These are phyloP conservation scores for Hirtodrosophila alboralis DNA, from an alignment of 2,888 invertebrate species.

Conservation along the genomic window DNA sequence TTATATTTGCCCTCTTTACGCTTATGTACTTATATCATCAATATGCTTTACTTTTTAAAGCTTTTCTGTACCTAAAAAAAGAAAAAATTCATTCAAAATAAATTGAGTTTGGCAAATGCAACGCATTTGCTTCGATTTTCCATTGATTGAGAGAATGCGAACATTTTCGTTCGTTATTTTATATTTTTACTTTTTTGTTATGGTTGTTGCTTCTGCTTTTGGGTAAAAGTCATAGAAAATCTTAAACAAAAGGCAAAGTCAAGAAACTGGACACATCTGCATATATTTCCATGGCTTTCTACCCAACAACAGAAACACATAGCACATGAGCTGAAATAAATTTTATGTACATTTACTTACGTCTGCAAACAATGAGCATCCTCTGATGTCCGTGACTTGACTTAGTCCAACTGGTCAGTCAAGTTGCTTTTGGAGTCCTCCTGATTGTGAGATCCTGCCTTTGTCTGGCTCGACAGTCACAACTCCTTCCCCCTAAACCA, in stretches of 20 bases:
- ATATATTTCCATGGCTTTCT: constrained; percentile 63
- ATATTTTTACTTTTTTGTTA: constrained; percentile 58
- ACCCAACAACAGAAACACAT: too few species aligned
- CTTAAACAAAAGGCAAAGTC: constrained; percentile 66
- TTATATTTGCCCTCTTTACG: constrained; percentile 15
- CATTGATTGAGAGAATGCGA: constrained; percentile 55
- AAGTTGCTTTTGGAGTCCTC: constrained; percentile 36
- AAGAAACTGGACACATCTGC: constrained; percentile 72
- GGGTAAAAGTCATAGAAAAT: constrained; percentile 34
- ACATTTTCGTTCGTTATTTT: constrained; percentile 27
- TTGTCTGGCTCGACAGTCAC: constrained; percentile 48
- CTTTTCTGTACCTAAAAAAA: too few species aligned
- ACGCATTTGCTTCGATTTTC: constrained; percentile 60
- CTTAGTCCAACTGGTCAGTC: constrained; percentile 54
- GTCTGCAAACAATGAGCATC: constrained; percentile 72
- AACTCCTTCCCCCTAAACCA: constrained; percentile 39
- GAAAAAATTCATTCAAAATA: constrained; percentile 30
- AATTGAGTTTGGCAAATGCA: constrained; percentile 64
- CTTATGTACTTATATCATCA: constrained; percentile 26
- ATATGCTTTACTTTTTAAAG: constrained; percentile 43
- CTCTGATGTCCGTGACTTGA: constrained; percentile 64
- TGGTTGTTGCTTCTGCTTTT: constrained; percentile 41
- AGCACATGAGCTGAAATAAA: constrained; percentile 67
- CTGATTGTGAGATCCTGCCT: constrained; percentile 36
- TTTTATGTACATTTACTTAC: constrained; percentile 79